phyloP scores from a whole-genome alignment of 1,140 invertebrate species.

The Battus philenor region DNA sequence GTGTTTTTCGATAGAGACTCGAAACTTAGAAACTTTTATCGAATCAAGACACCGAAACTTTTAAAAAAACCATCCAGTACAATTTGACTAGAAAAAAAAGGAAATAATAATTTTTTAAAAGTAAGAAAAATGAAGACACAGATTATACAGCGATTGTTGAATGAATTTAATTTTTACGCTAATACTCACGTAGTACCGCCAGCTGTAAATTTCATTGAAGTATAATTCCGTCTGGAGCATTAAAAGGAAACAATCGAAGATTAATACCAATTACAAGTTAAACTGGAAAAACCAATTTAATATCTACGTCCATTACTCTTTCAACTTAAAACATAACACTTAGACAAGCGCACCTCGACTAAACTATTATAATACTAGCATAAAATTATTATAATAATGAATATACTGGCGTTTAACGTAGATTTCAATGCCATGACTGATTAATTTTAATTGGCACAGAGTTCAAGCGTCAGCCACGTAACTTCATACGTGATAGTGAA shows the following conservation, averaged over 20 bases:
- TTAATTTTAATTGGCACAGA: too few relatives aligned
- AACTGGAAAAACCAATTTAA: too few relatives aligned
- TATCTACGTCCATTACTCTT: too few relatives aligned
- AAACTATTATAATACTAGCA: too few relatives aligned
- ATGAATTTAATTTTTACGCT: conserved; percentile 8
- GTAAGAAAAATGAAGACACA: conserved; percentile 19
- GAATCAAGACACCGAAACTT: conserved; percentile 9
- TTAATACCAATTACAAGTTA: conserved; percentile 20
- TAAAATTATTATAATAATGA: too few relatives aligned
- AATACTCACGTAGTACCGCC: conserved; percentile 66
- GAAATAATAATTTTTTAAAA: conserved; percentile 18
- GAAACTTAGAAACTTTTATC: conserved; percentile 18
- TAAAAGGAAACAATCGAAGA: conserved; percentile 38
- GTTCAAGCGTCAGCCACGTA: too few relatives aligned
- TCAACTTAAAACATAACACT: too few relatives aligned
- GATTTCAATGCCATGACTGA: too few relatives aligned
- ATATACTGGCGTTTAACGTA: too few relatives aligned
- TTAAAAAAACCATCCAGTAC: conserved; percentile 28
- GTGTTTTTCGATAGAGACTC: neutral
- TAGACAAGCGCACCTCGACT: too few relatives aligned
- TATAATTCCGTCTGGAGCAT: conserved; percentile 63
- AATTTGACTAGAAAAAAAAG: conserved; percentile 18
- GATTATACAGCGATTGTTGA: too few relatives aligned
- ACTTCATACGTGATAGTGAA: too few relatives aligned
- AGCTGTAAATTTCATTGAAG: conserved; percentile 68